Evolutionary conservation across 2,113 vertebrate species (phyloP), one percentile per base, ranked within the genome.

Genomic region (Plecotus auritus): DNA sequence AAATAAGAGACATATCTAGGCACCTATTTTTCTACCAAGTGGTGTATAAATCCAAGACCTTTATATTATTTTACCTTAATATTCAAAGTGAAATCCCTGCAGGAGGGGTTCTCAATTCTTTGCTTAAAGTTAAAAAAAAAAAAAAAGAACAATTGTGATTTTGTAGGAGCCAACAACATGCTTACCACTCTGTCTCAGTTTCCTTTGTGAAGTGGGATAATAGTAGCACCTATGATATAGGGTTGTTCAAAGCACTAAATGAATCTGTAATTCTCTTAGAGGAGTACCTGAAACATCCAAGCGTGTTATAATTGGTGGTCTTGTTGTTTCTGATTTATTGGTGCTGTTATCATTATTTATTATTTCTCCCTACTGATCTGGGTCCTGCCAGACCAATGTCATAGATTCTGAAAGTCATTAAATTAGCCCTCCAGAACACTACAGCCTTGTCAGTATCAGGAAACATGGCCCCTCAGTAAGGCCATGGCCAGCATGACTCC

Each of bases 261-360:
- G 8, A 51, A n/a, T 30, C 35, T 70, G 1, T 23, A 59, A 16
- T 80, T 4, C 23, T 67, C n/a, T 40, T 56, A 66, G 16, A 70
- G 5, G n/a, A 49, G 22, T 40, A 54, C 23, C 45, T 73, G 12
- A 66, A 72, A 40, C 28, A 82, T 26, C 12, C 47, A 64, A 45
- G 11, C 37, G 1, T 1, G 56, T 81, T 54, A n/a, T 74, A 20
- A 45, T 54, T 61, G 26, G n/a, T 67, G 45, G 10, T 37, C 93
- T 82, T 74, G 40, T 61, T 73, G 2, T 70, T 82, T 85, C 28
- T 94, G 17, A 90, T 61, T 69, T 92, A 70, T 42, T 77, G 45
- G 11, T n/a, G 16, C 6, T 70, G 4, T 81, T 67, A 59, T 51
- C 40, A 78, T n/a, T 83, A 67, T 81, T 87, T 54, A 4, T 51